These are phyloP conservation scores for Meleagris gallopavo DNA, from an alignment of 2,113 vertebrate genomes.

Conservation along the genomic window DNA sequence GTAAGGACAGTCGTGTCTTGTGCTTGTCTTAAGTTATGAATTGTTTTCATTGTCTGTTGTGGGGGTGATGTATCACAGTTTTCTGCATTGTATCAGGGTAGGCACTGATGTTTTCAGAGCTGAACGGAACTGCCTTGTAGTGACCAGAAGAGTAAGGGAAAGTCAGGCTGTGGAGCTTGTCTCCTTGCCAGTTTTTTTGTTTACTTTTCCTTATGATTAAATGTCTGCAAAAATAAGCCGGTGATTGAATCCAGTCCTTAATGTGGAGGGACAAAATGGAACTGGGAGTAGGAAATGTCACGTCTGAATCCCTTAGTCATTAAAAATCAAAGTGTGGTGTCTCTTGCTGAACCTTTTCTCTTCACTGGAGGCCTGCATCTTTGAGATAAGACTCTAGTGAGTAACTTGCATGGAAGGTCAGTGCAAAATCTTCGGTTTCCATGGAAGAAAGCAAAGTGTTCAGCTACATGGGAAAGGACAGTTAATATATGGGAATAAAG, in stretches of 20 bases:
- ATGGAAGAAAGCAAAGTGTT: neutral
- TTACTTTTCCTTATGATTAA: constrained; percentile 23
- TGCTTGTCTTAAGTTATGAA: neutral
- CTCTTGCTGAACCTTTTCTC: neutral
- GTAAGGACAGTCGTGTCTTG: rapidly evolving
- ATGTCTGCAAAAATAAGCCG: constrained; percentile 33
- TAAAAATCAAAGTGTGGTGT: constrained; percentile 22
- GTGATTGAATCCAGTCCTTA: constrained; percentile 20
- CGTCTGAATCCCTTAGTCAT: neutral
- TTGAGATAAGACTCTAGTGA: neutral
- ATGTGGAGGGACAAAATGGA: constrained; percentile 12
- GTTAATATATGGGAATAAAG: neutral
- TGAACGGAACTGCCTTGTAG: neutral
- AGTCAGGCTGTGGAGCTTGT: neutral
- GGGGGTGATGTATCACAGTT: neutral
- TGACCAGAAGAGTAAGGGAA: neutral
- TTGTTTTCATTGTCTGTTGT: neutral
- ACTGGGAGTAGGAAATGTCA: constrained; percentile 5
- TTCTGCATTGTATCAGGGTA: neutral
- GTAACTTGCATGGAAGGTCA: neutral
- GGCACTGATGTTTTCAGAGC: neutral
- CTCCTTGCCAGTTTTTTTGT: neutral
- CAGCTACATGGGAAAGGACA: neutral
- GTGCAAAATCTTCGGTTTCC: constrained; percentile 15
- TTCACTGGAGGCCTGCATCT: neutral